These are phyloP conservation scores for Labeo rohita DNA, from an alignment of 2,113 vertebrate genomes.

Conservation along the genomic window DNA sequence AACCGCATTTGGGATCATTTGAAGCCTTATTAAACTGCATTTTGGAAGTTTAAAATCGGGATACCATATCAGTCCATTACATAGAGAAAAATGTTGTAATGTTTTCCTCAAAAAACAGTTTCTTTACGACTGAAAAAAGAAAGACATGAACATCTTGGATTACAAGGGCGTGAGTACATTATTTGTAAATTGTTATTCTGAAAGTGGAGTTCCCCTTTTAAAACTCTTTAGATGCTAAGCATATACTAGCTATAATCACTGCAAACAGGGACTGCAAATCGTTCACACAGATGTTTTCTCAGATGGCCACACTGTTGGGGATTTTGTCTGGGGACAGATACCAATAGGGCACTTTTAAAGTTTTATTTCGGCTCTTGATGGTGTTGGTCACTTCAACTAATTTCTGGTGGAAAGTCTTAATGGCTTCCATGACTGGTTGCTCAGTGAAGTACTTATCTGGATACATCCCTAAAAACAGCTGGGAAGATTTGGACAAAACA, in stretches of 20 bases:
- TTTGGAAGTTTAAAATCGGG: no score
- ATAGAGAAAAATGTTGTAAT: no score
- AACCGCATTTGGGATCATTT: no score
- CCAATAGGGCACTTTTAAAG: constrained; percentile 90
- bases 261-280: neutral
- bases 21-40: no score
- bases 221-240: neutral
- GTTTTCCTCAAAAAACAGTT: no score
- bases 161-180: no score
- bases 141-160: no score
- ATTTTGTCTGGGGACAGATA: constrained; percentile 92
- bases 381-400: constrained; percentile 77
- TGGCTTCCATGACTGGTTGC: constrained; percentile 84
- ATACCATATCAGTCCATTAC: no score
- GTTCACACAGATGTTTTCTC: constrained; percentile 51
- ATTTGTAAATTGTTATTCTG: no score
- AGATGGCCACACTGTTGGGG: constrained; percentile 95
- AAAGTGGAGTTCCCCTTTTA: no score
- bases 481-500: constrained; percentile 13
- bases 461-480: constrained; percentile 91
- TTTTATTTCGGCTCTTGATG: constrained; percentile 87
- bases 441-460: constrained; percentile 90
- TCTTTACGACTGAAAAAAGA: no score
- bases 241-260: neutral
- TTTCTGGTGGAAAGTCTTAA: constrained; percentile 82